Percentiles rank a stretch among this genome's conserved stretches.
phyloP scores from a whole-genome alignment of 2,888 invertebrate species.

The Dryadula phaetusa region DNA sequence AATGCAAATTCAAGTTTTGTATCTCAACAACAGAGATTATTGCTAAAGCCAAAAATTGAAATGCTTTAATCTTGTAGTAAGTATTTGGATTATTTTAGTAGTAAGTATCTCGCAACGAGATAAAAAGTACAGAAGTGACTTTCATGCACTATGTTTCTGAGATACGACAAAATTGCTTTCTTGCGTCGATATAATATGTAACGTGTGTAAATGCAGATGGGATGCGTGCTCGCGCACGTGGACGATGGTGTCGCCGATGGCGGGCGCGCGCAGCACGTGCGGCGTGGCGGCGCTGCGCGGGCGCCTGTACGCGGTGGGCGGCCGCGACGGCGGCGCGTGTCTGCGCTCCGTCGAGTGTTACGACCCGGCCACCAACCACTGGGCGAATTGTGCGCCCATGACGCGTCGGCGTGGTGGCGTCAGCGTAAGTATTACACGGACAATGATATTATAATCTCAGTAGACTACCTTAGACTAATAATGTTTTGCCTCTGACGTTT shows the following conservation, averaged over 20 bases:
- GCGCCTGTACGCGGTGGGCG: constrained; percentile 95
- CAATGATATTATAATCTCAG: too few relatives aligned
- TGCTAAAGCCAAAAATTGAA: too few relatives aligned
- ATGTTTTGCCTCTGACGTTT: too few relatives aligned
- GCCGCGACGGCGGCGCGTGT: constrained; percentile 95
- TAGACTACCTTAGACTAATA: too few relatives aligned
- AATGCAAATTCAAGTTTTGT: too few relatives aligned
- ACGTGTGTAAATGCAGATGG: constrained; percentile 84
- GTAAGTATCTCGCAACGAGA: too few relatives aligned
- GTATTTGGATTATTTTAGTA: too few relatives aligned
- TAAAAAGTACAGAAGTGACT: too few relatives aligned
- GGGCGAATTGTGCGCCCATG: constrained; percentile 95
- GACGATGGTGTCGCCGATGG: constrained; percentile 96
- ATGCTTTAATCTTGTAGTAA: too few relatives aligned
- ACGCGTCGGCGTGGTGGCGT: constrained; percentile 93
- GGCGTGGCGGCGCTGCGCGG: constrained; percentile 94
- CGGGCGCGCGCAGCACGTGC: constrained; percentile 93
- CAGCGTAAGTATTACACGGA: constrained; percentile 90
- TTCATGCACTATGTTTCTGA: too few relatives aligned
- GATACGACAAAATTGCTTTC: too few relatives aligned
- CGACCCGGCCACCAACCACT: constrained; percentile 88
- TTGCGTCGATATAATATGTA: background rate
- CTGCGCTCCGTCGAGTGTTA: constrained; percentile 95
- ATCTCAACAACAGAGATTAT: too few relatives aligned
- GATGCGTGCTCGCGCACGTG: constrained; percentile 94